Conservation (phyloP, 2,113 vertebrate genomes). For the Mixornis gularis region DNA sequence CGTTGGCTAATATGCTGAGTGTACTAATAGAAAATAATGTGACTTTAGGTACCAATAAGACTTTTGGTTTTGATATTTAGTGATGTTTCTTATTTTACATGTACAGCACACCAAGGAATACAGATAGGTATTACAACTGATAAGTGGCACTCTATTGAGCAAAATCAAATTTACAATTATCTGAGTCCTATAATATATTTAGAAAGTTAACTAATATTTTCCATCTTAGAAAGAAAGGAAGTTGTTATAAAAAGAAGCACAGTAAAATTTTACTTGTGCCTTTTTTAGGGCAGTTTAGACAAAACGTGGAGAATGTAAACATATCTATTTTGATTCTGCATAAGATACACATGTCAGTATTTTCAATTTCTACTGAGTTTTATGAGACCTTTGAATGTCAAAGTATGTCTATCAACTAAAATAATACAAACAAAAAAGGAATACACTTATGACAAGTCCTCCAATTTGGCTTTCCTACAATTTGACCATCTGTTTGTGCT, state of each 20-base stretch:
- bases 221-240: not conserved
- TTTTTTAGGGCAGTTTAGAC: not conserved
- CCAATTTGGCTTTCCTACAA: constrained; percentile 49
- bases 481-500: constrained; percentile 60
- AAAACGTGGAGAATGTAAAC: not conserved
- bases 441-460: not conserved
- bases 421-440: not conserved
- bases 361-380: not conserved
- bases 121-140: not conserved
- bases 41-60: not conserved
- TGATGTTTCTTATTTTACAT: not conserved
- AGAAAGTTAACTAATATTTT: not conserved
- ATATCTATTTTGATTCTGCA: not conserved
- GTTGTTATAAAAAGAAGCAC: not conserved
- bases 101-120: not conserved
- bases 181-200: not conserved
- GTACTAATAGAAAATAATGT: not conserved
- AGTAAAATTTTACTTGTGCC: not conserved
- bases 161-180: not conserved
- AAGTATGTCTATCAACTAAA: not conserved
- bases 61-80: not conserved
- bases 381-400: constrained; percentile 12
- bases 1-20: not conserved
- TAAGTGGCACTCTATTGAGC: not conserved
- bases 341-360: not conserved